A percentile compares a stretch with the other conserved stretches of the same genome.
Evolutionary conservation across 64 coral and sea anemone species (phyloP).

Genomic region (Montipora efflorescens): DNA sequence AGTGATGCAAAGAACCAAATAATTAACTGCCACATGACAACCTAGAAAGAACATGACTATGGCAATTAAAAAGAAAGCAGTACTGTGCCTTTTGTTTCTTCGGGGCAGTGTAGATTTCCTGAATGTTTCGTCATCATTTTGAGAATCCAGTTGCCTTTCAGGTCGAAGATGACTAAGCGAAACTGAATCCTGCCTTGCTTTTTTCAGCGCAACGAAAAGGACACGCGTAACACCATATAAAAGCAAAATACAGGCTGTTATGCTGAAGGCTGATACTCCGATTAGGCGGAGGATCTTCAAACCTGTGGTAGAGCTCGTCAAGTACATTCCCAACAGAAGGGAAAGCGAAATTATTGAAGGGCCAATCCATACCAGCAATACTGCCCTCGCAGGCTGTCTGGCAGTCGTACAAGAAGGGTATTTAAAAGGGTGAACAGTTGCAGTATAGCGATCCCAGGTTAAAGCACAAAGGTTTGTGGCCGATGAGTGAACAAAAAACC

Average conservation of each 20-base stretch:
- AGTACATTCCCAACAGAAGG: neutral
- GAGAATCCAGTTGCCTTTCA: neutral
- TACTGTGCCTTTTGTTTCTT: neutral
- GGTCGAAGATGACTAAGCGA: neutral
- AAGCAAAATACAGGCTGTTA: neutral
- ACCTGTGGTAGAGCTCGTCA: neutral
- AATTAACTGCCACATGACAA: neutral
- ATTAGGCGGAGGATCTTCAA: neutral
- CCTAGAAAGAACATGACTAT: neutral
- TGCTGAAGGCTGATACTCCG: neutral
- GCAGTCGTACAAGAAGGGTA: neutral
- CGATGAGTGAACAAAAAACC: neutral
- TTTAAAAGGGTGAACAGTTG: neutral
- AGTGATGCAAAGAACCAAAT: neutral
- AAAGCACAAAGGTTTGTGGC: neutral
- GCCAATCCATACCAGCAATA: neutral
- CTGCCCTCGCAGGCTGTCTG: neutral
- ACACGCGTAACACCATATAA: neutral
- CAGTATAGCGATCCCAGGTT: neutral
- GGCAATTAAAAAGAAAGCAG: neutral
- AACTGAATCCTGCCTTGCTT: neutral
- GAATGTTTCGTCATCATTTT: neutral
- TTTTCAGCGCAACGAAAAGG: neutral
- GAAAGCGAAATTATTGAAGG: neutral
- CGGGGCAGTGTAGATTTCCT: neutral